Evolutionary conservation across 64 coral and sea anemone genomes (phyloP).

Genomic region (Platygyra sinensis): DNA sequence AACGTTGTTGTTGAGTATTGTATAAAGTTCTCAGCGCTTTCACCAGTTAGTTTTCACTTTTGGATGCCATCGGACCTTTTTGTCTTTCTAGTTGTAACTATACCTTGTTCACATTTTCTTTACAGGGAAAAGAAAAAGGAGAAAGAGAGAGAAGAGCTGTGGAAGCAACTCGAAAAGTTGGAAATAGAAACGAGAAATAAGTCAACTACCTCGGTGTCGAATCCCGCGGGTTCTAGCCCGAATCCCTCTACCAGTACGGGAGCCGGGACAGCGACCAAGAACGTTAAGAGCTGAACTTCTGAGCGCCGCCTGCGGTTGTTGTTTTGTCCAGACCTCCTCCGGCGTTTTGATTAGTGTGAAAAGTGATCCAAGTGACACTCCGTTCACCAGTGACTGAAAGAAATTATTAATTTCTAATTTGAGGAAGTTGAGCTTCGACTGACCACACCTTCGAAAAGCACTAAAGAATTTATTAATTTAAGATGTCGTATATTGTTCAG

Average conservation of each 20-base stretch:
- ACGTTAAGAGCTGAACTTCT: constrained; percentile 1
- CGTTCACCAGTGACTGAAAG: constrained; percentile 19
- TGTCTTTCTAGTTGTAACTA: neutral
- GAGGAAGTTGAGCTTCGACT: constrained; percentile 25
- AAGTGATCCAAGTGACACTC: neutral
- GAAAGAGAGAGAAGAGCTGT: constrained; percentile 96
- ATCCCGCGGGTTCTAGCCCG: constrained; percentile 7
- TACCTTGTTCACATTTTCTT: constrained; percentile 15
- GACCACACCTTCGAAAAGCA: constrained; percentile 9
- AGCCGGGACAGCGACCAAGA: constrained; percentile 22
- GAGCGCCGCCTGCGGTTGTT: neutral
- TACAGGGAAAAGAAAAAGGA: constrained; percentile 99
- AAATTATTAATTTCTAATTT: constrained; percentile 28
- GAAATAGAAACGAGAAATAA: constrained; percentile 95
- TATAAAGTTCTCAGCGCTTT: too few relatives aligned
- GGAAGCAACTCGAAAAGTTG: constrained; percentile 94
- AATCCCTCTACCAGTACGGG: constrained; percentile 5
- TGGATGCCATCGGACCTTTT: neutral
- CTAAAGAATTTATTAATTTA: constrained; percentile 46
- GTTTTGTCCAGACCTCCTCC: constrained; percentile 6
- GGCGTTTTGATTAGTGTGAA: constrained; percentile 44
- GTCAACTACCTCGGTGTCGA: constrained; percentile 12
- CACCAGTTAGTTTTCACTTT: too few relatives aligned
- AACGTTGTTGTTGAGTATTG: too few relatives aligned
- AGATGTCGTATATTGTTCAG: constrained; percentile 43